Evolutionary conservation across 53 echinoderm and acorn worm genomes (phyloP), one percentile per base, ranked within the genome.

Genomic region (Pentamera pediparva): DNA sequence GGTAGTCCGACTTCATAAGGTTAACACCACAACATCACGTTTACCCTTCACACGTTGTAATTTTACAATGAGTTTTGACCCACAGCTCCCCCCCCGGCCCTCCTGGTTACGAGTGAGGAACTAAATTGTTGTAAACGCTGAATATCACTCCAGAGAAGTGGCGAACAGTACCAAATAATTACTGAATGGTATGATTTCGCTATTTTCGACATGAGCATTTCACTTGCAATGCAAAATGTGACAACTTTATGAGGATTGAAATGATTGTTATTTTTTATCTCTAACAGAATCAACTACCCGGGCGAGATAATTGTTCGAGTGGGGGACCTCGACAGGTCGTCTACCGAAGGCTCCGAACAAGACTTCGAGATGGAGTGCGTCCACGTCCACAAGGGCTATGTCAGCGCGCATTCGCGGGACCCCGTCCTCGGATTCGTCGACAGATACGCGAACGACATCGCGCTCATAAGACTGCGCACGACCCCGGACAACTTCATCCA

Each of bases 391-490:
- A 61, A 76, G 9, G 70, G 48, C 10, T 89, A 89, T 54, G 61
- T 59, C 20, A 57, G 33, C 2, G 40, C 40, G 10, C 39, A 61
- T 0, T 61, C 72, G 38, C 56, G 63, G 28, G 64, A 70, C 61
- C 75, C 79, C 3, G 27, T 67, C 4, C 50, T 63, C n/a, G 48
- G 75, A 1, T 48, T 59, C 32, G 37, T 35, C 4, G 33, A 62
- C 2, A 7, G 19, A 24, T 89, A 86, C 71, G 62, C 39, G 37
- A 82, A 92, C 51, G 98, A 98, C 82, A 98, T 98, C 70, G 91
- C 91, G 4, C 79, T 98, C 39, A 67, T 98, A 45, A 98, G 83
- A 65, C 80, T 98, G n/a, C 79, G 60, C 30, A 83, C 81, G 18
- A 79, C 45, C 51, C 52, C 56, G 21, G 79, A 62, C 35, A 37